Conservation (phyloP, 2,113 vertebrate genomes). For the Hoplias malabaricus region DNA sequence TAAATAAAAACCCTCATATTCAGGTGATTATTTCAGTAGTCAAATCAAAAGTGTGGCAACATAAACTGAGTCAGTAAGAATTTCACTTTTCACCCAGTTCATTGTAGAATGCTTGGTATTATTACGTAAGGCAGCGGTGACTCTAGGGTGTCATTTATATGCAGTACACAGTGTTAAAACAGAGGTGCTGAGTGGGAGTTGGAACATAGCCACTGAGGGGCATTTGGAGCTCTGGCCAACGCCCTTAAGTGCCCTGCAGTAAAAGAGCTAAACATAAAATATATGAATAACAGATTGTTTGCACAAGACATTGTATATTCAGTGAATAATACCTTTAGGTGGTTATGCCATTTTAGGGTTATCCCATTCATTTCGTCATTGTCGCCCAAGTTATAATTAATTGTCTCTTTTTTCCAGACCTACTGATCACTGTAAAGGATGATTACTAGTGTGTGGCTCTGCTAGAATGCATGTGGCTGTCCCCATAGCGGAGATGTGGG, state of each 20-base stretch:
- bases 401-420: neutral
- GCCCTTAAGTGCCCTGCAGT: conserved; percentile 30
- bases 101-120: conserved; percentile 9
- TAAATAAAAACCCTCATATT: too few species aligned
- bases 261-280: conserved; percentile 30
- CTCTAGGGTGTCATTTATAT: conserved; percentile 41
- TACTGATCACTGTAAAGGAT: neutral
- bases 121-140: conserved; percentile 52
- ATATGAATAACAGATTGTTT: conserved; percentile 12
- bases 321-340: neutral
- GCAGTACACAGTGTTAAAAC: conserved; percentile 24
- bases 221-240: conserved; percentile 41
- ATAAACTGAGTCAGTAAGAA: neutral
- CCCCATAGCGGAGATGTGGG: conserved; percentile 39
- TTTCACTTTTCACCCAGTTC: neutral
- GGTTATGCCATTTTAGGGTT: neutral
- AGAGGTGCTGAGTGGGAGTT: conserved; percentile 59
- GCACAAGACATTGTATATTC: neutral
- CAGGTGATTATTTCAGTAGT: neutral
- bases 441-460: neutral
- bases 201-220: conserved; percentile 56
- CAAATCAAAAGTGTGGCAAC: neutral
- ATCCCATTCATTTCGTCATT: conserved; percentile 12
- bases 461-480: conserved; percentile 45
- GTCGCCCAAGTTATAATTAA: neutral